phyloP scores from a whole-genome alignment of 1,140 invertebrate genomes.

The Oryzaephilus surinamensis region DNA sequence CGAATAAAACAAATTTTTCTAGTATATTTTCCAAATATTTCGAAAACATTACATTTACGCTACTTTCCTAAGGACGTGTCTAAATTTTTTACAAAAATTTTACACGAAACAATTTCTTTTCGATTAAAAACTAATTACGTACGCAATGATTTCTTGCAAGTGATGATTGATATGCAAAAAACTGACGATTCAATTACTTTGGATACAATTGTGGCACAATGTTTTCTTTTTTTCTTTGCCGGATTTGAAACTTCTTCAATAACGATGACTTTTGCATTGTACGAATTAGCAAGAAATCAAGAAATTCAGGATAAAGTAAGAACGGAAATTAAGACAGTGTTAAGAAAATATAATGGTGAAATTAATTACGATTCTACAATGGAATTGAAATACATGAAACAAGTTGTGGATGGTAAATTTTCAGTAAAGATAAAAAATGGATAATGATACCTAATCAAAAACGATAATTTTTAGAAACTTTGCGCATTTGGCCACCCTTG shows the following conservation, averaged over 20 bases:
- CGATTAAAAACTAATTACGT: conserved; percentile 34
- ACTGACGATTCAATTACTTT: neutral
- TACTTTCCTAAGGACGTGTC: conserved; percentile 24
- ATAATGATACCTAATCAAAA: no score
- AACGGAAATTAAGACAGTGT: conserved; percentile 43
- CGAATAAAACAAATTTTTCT: no score
- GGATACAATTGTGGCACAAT: conserved; percentile 6
- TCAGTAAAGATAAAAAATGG: no score
- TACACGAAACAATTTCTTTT: conserved; percentile 36
- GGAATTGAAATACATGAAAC: conserved; percentile 37
- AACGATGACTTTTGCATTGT: conserved; percentile 40
- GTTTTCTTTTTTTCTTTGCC: conserved; percentile 16
- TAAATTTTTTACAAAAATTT: conserved; percentile 36
- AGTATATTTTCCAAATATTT: no score
- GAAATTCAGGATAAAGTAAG: conserved; percentile 48
- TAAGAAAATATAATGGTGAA: conserved; percentile 9
- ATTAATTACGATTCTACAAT: conserved; percentile 35
- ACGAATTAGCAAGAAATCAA: no score
- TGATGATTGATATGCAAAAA: conserved; percentile 27
- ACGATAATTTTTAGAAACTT: conserved; percentile 36
- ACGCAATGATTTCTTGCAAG: conserved; percentile 41
- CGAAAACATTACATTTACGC: no score
- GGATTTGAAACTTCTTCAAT: conserved; percentile 51
- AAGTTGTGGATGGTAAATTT: conserved; percentile 21
- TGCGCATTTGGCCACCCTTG: conserved; percentile 39